These are phyloP conservation scores for Chymomyza costata DNA, from an alignment of 1,140 invertebrate genomes.

Conservation along the genomic window DNA sequence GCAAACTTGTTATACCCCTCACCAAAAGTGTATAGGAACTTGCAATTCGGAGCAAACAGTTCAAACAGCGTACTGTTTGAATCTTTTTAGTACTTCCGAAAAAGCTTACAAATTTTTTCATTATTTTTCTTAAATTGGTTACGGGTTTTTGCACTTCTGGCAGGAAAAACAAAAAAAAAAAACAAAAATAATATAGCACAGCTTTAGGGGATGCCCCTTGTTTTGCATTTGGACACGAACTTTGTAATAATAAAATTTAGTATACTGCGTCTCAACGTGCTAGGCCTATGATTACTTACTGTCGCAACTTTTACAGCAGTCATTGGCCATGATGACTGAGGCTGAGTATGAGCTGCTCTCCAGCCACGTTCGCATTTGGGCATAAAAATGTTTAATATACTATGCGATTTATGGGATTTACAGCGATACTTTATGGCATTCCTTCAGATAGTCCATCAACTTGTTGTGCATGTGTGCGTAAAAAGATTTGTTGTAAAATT, in stretches of 20 bases:
- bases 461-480: conserved; percentile 44
- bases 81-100: too few relatives aligned
- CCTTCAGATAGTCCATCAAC: conserved; percentile 56
- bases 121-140: conserved; percentile 58
- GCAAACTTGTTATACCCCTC: too few relatives aligned
- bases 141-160: conserved; percentile 16
- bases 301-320: too few relatives aligned
- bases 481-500: conserved; percentile 57
- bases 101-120: too few relatives aligned
- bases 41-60: too few relatives aligned
- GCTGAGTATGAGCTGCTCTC: too few relatives aligned
- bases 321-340: background rate
- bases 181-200: conserved; percentile 32
- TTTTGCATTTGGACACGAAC: conserved; percentile 42
- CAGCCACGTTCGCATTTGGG: conserved; percentile 20
- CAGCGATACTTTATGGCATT: conserved; percentile 18
- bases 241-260: conserved; percentile 34
- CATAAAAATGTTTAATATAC: conserved; percentile 60
- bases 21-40: too few relatives aligned
- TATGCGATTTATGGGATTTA: conserved; percentile 50
- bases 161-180: too few relatives aligned
- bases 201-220: conserved; percentile 26
- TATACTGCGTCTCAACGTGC: background rate
- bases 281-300: background rate
- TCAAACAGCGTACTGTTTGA: too few relatives aligned